Base-by-base conservation (phyloP, 2,797 vertebrate species). In the Sebastes minor region DNA sequence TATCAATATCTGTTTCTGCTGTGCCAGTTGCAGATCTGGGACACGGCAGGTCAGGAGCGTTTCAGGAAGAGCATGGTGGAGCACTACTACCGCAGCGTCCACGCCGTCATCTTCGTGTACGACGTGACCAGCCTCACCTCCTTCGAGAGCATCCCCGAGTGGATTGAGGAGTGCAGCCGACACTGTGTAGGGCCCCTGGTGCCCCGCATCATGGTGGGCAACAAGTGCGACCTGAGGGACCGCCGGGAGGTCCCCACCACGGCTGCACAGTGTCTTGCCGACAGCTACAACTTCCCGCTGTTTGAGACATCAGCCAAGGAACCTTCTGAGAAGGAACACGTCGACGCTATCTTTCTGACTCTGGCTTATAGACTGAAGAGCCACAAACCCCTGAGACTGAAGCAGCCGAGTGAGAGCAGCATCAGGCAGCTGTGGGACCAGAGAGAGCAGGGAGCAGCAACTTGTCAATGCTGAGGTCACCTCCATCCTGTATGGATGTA, bases 1-100 rank as follows among this genome's bases (percentile, higher is more conserved):
- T 52, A 52, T 52, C 20, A n/a, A 52, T 52, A 52, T 52, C 49
- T 83, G 10, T 57, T 68, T 72, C 3, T 86, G 46, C 66, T 61
- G 28, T 86, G 42, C 82, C 87, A 96, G 95, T 76, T 96, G 86
- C 95, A 96, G 94, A 95, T 96, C 76, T 96, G 95, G 95, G 96
- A 96, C 89, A 96, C 95, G 0, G 95, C 96, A 1, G 96, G 96
- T 46, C 95, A 96, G 86, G 95, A 96, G 89, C 94, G 96, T 10
- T 96, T 96, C 89, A 87, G 96, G 73, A 95, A 95, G 86, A 96
- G 95, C 90, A 96, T 96, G 95, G 95, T 96, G 89, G 95, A 96
- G 80, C 95, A 96, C 84, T 96, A 96, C 87, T 96, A 96, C 86
- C 93, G 95, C 80, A 96, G 90, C 10, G 95, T 95, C 30, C 95